Base-by-base conservation (phyloP, 2,113 vertebrate species). In the Ctenomys sociabilis region DNA sequence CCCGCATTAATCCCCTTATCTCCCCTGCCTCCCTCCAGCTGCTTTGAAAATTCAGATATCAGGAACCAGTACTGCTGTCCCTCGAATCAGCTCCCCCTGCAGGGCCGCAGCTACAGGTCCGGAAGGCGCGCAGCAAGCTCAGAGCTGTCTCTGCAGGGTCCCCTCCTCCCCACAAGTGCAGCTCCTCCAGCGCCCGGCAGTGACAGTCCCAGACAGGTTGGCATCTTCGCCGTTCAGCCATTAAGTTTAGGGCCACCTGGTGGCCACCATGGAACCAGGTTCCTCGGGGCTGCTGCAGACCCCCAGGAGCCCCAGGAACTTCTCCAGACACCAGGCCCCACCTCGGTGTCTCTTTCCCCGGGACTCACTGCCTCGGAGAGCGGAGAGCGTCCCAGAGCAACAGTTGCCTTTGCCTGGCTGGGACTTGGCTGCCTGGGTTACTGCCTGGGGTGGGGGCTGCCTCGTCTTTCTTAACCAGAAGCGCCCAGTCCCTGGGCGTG, bases 301-400 rank as follows among this genome's bases (percentile, higher is more conserved):
- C 45, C 35, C 32, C 7, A 5, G 16, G 32, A 1, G 14, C 11
- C 64, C 57, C 9, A 0, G 45, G 59, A 30, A 72, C 57, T 57
- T 10, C 14, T 61, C 72, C 28, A 2, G 40, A 22, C 12, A 24
- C 7, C 57, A 2, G 5, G 52, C 1, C 8, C 80, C 8, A 37
- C 21, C 75, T 21, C 12, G 16, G 1, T 9, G 32, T 13, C 4
- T 0, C n/a, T 1, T n/a, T 21, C 19, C 35, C 12, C 26, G 0
- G 49, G 32, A 21, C 5, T 11, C 37, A 64, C 24, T 17, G 13
- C 70, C 57, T 24, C 3, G 4, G 22, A 24, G 22, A 24, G 24
- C 61, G 9, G 8, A 63, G 43, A 77, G 35, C 12, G 0, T 10
- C 21, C 40, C 93, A 32, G 5, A 24, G 54, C 3, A 8, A 11